Percentiles rank a stretch among this genome's conserved stretches.
Evolutionary conservation across 2,797 vertebrate species (phyloP).

Genomic region (Peromyscus eremicus): DNA sequence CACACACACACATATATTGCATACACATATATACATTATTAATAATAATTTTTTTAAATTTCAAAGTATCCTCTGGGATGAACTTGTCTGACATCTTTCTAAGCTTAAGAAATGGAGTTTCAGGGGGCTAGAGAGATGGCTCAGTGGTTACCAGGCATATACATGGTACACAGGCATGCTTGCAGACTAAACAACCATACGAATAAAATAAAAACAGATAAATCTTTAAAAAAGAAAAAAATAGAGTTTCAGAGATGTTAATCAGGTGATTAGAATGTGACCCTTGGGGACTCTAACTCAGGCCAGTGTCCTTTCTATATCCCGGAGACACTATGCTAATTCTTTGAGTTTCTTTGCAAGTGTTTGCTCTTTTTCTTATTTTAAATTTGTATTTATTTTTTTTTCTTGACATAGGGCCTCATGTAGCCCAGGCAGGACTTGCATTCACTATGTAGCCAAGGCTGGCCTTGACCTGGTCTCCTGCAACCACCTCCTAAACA

Average conservation of each 20-base stretch:
- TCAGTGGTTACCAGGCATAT: neutral
- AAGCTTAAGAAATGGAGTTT: constrained; percentile 10
- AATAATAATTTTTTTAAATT: neutral
- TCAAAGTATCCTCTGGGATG: neutral
- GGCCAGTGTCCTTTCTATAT: neutral
- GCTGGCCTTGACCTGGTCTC: neutral
- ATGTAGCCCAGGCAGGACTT: neutral
- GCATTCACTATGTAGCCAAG: neutral
- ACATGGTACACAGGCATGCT: neutral
- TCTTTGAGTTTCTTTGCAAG: neutral
- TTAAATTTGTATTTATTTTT: neutral
- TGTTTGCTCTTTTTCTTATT: constrained; percentile 21
- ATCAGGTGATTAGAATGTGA: neutral
- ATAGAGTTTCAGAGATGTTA: constrained; percentile 4
- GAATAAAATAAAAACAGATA: neutral
- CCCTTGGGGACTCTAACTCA: neutral
- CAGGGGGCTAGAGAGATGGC: neutral
- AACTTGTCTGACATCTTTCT: constrained; percentile 26
- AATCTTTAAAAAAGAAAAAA: neutral
- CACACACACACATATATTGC: neutral
- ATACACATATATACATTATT: neutral
- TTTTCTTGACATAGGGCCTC: neutral
- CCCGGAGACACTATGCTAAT: neutral
- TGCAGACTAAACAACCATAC: too few relatives aligned
- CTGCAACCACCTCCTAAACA: neutral